Percentiles rank a stretch among this genome's conserved stretches.
phyloP scores from a whole-genome alignment of 2,888 invertebrate genomes.

The Agrochola lychnidis region DNA sequence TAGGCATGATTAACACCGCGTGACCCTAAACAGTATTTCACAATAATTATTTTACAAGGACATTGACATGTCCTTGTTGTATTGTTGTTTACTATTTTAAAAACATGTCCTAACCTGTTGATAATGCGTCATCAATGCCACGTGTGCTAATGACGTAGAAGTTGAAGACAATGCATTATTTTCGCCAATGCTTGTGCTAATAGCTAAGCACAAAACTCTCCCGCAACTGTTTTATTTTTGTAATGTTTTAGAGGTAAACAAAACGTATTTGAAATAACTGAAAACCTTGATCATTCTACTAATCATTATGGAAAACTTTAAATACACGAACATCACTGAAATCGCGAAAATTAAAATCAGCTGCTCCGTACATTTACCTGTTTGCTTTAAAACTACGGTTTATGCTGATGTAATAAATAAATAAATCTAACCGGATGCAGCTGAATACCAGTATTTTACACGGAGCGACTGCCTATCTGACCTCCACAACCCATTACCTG shows the following conservation, averaged over 20 bases:
- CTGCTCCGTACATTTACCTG: not conserved
- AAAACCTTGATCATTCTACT: not conserved
- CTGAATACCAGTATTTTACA: no score
- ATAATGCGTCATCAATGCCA: not conserved
- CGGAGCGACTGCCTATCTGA: no score
- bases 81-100: conserved; percentile 8
- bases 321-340: not conserved
- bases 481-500: no score
- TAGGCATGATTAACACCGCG: not conserved
- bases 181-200: conserved; percentile 16
- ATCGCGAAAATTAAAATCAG: not conserved
- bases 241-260: not conserved
- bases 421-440: no score
- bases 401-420: no score
- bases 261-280: not conserved
- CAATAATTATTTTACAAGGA: conserved; percentile 37
- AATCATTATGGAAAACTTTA: no score
- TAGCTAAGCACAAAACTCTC: conserved; percentile 11
- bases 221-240: not conserved
- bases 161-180: not conserved
- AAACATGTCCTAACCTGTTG: conserved; percentile 20
- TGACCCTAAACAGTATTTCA: conserved; percentile 37
- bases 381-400: no score
- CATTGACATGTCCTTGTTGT: not conserved
- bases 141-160: not conserved